Base-by-base conservation (phyloP, 2,888 invertebrate species). In the Hirtodrosophila confusa region DNA sequence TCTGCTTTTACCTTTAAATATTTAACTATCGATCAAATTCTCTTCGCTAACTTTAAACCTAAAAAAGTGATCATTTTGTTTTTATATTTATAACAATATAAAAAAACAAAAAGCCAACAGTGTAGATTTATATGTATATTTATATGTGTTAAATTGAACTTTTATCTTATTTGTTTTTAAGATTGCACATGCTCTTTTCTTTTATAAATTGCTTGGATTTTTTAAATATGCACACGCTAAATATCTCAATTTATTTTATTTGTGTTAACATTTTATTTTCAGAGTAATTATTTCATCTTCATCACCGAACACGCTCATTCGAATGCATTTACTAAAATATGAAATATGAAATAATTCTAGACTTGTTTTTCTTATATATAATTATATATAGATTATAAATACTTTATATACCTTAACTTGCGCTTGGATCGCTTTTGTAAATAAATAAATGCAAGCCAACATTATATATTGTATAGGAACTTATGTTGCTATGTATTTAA, bases 391-490 rank as follows among this genome's bases (percentile, higher is more conserved):
- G 33, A n/a, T n/a, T 35, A n/a, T 64, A 63, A 70, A 39, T 54
- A 54, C 66, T 71, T 78, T 65, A 1, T 64, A 69, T 64, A 36
- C 17, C 48, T 31, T 71, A 67, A 63, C 39, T 45, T 57, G 64
- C 58, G 72, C 51, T 35, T 47, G 36, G 47, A 45, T 29, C 17
- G 33, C 45, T 60, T 76, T 27, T 80, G 84, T 80, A 72, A 71
- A 75, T 83, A 83, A 72, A 79, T 24, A 37, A 54, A 54, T 41
- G 60, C 79, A 56, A 49, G 36, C 40, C 12, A 47, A 35, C 39
- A 31, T 17, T 35, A 31, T 49, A 44, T 44, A 41, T 12, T 31
- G 9, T 51, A 24, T 37, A 27, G 3, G 12, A 27, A 33, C 9
- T 7, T 39, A 40, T 31, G 31, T 9, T 31, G 27, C 5, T 17